A percentile compares a stretch with the other conserved stretches of the same genome.
These are phyloP conservation scores for Panthera leo DNA, from an alignment of 2,113 vertebrate species.

Conservation along the genomic window DNA sequence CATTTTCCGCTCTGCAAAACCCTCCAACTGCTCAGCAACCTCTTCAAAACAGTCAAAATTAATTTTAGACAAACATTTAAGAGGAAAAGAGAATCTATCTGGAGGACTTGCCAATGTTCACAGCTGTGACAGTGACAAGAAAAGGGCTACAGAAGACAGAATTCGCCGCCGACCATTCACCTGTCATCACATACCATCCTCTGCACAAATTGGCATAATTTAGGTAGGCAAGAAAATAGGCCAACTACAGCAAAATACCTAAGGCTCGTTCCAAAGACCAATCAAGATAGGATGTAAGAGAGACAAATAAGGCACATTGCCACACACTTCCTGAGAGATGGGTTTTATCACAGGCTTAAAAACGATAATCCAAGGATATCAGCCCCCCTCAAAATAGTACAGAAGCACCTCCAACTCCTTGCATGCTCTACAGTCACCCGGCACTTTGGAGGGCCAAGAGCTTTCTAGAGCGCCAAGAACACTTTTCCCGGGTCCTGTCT, in stretches of 20 bases:
- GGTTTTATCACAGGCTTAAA: not conserved
- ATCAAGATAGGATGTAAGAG: conserved; percentile 34
- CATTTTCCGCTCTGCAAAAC: conserved; percentile 2
- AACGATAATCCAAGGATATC: not conserved
- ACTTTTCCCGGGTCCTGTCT: not conserved
- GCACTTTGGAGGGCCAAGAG: not conserved
- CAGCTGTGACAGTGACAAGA: conserved; percentile 31
- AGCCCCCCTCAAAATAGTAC: not conserved
- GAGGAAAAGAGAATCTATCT: conserved; percentile 19
- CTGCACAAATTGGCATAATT: conserved; percentile 28
- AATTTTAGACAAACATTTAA: conserved; percentile 68
- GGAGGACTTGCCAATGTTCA: conserved; percentile 13
- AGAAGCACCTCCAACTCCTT: not conserved
- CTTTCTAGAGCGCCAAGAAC: not conserved
- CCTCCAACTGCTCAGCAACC: not conserved
- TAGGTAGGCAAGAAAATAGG: conserved; percentile 47
- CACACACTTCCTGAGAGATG: not conserved
- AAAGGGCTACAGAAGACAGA: not conserved
- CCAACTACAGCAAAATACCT: not conserved
- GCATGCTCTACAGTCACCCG: not conserved
- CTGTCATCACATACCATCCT: not conserved
- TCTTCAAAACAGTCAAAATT: conserved; percentile 64
- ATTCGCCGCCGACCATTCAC: not conserved
- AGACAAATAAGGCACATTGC: not conserved
- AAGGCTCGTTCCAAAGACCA: conserved; percentile 5